Evolutionary conservation across 2,113 vertebrate genomes (phyloP).

Genomic region (Sceloporus undulatus): DNA sequence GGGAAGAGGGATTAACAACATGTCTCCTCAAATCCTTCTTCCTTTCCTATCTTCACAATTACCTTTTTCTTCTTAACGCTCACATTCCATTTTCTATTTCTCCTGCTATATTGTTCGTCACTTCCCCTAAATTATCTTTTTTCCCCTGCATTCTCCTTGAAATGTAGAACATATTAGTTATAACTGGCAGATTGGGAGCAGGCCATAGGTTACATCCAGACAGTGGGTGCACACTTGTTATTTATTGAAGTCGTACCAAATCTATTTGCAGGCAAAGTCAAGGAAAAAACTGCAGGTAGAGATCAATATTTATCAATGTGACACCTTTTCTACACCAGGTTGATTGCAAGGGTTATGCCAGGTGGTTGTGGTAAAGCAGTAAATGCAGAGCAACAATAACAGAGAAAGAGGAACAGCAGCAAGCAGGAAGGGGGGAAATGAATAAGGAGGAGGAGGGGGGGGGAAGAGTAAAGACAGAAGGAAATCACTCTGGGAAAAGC

Average conservation of each 20-base stretch:
- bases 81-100: neutral
- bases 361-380: slow-evolving; percentile 53
- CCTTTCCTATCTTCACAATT: neutral
- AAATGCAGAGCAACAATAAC: slow-evolving; percentile 40
- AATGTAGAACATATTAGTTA: slow-evolving; percentile 68
- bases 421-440: slow-evolving; percentile 44
- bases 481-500: slow-evolving; percentile 10
- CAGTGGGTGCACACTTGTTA: slow-evolving; percentile 61
- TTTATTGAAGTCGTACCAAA: slow-evolving; percentile 73
- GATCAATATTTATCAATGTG: slow-evolving; percentile 79
- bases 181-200: slow-evolving; percentile 74
- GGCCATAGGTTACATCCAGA: slow-evolving; percentile 51
- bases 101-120: slow-evolving; percentile 30
- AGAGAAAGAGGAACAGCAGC: slow-evolving; percentile 18
- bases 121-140: slow-evolving; percentile 46
- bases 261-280: slow-evolving; percentile 72
- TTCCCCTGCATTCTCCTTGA: slow-evolving; percentile 51
- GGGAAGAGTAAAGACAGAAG: slow-evolving; percentile 45
- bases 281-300: slow-evolving; percentile 70
- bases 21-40: neutral
- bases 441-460: slow-evolving; percentile 40
- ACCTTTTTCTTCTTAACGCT: neutral
- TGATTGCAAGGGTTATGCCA: slow-evolving; percentile 65
- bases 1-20: neutral
- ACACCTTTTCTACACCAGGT: slow-evolving; percentile 67